A percentile compares a stretch with the other conserved stretches of the same genome.
These are phyloP conservation scores for Zygothrica quintamaculata DNA, from an alignment of 2,888 invertebrate species.

Conservation along the genomic window DNA sequence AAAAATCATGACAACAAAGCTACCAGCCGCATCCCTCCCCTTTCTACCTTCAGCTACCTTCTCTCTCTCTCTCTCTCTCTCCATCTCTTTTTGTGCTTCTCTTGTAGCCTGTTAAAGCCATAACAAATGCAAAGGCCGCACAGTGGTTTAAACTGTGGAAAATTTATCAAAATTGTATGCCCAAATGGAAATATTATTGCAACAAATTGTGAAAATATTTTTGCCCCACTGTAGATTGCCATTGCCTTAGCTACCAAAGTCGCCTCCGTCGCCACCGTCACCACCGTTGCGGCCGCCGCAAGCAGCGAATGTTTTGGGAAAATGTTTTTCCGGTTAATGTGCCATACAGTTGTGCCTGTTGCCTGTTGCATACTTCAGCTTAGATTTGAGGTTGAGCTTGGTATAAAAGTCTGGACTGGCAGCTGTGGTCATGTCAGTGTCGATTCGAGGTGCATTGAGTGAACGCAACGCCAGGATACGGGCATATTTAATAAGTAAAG, in stretches of 20 bases:
- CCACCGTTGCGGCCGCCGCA: slow-evolving; percentile 20
- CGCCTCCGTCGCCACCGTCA: not conserved
- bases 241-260: no score
- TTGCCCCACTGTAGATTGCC: not conserved
- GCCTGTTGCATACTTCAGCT: slow-evolving; percentile 7
- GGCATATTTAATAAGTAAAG: slow-evolving; percentile 16
- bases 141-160: slow-evolving; percentile 13
- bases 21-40: not conserved
- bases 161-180: no score
- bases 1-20: slow-evolving; percentile 1
- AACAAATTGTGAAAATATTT: no score
- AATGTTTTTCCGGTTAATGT: slow-evolving; percentile 69
- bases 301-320: slow-evolving; percentile 44
- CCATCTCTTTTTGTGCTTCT: not conserved
- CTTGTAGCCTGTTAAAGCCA: not conserved
- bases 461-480: slow-evolving; percentile 28
- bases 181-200: no score
- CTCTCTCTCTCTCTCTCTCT: not conserved
- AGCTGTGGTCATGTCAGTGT: slow-evolving; percentile 67
- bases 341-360: slow-evolving; percentile 35
- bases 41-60: no score
- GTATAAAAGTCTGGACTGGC: slow-evolving; percentile 61
- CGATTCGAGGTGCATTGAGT: slow-evolving; percentile 53
- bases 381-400: slow-evolving; percentile 10
- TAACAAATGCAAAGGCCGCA: slow-evolving; percentile 9